Base-by-base conservation (phyloP, 92 coral and sea anemone genomes). In the Phymanthus crucifer region DNA sequence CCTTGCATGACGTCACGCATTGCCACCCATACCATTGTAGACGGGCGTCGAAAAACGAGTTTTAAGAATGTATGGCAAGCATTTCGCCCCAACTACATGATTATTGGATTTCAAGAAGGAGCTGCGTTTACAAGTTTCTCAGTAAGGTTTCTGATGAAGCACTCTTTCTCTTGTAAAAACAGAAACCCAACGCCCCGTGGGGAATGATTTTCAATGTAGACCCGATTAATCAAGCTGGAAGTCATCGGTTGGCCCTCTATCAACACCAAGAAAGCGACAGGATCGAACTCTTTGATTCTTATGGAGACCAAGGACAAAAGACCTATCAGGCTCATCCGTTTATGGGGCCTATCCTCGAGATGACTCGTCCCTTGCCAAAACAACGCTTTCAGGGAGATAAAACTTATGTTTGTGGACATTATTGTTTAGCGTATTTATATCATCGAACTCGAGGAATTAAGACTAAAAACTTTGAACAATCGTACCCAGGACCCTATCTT, bases 171-270 rank as follows among this genome's bases (percentile, higher is more conserved):
- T 58, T 58, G 34, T 2, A 58, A 58, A 11, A 24, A 26, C 34
- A 24, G 24, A 58, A 58, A 24, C 67, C 67, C 14, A 24, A 58
- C 0, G 67, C 67, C 33, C 85, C 85, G 0, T 3, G 77, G 5
- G 85, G 72, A 1, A 45, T 86, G 58, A 58, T 87, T 33, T 72
- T 83, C n/a, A 82, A 87, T 32, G 78, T 78, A 9, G 90, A 86
- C 40, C 83, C 83, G 18, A 70, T 61, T 33, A 18, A 71, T 40
- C 67, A 52, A 77, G 70, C 76, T 1, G 87, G 90, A 13, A 87
- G 58, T 52, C 58, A 52, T 52, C 19, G 58, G 90, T 21, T 82
- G 6, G 83, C 76, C 2, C 77, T 82, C 69, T 82, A 70, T 54
- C 67, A 58, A 58, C 73, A 76, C 72, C 66, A 56, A 6, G 6